Conservation (phyloP, 2,888 invertebrate species). For the Thysanoteuthis rhombus region DNA sequence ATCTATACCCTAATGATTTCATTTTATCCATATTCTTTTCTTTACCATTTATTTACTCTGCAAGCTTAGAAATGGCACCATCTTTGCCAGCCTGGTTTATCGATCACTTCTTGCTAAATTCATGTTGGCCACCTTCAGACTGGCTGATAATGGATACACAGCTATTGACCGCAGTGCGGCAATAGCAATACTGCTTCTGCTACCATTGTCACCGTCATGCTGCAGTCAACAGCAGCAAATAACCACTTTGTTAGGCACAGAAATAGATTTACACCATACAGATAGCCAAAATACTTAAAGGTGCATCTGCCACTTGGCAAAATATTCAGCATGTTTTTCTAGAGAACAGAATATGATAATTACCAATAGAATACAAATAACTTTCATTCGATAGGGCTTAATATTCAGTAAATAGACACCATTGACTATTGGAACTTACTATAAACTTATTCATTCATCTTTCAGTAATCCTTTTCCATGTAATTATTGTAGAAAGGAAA, state of each 20-base stretch:
- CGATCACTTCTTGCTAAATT: not conserved
- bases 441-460: not conserved
- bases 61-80: not conserved
- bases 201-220: not conserved
- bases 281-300: not conserved
- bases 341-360: too few relatives aligned
- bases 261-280: not conserved
- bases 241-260: not conserved
- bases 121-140: not conserved
- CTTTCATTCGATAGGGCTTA: not conserved
- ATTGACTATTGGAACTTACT: not conserved
- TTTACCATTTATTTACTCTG: not conserved
- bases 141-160: not conserved
- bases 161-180: not conserved
- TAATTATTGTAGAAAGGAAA: too few relatives aligned
- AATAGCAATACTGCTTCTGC: not conserved
- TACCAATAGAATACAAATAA: too few relatives aligned
- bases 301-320: not conserved
- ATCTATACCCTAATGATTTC: constrained; percentile 12
- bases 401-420: not conserved
- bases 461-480: too few relatives aligned
- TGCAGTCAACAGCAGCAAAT: not conserved
- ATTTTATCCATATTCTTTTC: not conserved
- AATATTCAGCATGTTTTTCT: not conserved
- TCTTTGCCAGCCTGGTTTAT: not conserved